phyloP scores from a whole-genome alignment of 1,140 invertebrate species.

The Euschistus heros region DNA sequence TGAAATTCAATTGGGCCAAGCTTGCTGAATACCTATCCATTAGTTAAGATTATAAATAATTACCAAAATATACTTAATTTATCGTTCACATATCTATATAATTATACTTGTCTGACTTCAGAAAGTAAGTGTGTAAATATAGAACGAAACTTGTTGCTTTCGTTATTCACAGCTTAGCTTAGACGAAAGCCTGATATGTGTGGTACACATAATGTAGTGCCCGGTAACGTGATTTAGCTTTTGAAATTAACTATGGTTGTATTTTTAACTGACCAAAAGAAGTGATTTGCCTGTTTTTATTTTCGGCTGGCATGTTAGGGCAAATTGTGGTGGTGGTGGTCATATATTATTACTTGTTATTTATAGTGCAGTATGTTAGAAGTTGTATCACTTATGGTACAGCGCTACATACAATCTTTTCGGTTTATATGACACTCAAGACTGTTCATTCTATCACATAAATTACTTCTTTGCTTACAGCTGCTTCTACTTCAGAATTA shows the following conservation, averaged over 20 bases:
- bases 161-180: conserved; percentile 26
- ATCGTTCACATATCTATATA: no score
- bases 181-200: conserved; percentile 24
- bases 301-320: conserved; percentile 17
- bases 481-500: conserved; percentile 2
- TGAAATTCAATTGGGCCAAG: no score
- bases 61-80: no score
- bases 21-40: no score
- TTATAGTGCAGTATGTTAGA: no score
- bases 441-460: conserved; percentile 7
- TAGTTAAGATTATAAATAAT: no score
- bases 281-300: conserved; percentile 13
- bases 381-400: no score
- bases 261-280: conserved; percentile 12
- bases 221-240: conserved; percentile 20
- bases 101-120: conserved; percentile 22
- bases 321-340: conserved; percentile 11
- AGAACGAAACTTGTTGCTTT: conserved; percentile 20
- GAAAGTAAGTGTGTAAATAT: conserved; percentile 11
- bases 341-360: not conserved
- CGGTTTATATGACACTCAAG: conserved; percentile 17
- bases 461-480: conserved; percentile 6
- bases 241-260: conserved; percentile 5
- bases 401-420: not conserved
- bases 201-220: conserved; percentile 22